These are phyloP conservation scores for Arizona elegans DNA, from an alignment of 2,113 vertebrate genomes.

Conservation along the genomic window DNA sequence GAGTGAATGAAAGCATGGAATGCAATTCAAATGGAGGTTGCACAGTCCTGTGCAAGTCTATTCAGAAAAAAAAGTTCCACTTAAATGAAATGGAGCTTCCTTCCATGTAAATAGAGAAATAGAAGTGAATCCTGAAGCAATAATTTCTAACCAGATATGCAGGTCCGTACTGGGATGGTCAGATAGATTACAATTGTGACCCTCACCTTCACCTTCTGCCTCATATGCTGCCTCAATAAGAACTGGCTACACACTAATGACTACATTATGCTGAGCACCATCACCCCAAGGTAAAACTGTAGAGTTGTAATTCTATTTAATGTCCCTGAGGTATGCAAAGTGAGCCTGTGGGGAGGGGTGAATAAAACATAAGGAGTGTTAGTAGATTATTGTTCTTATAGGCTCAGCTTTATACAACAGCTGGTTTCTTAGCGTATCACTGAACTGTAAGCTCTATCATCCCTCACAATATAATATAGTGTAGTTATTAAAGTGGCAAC, in stretches of 20 bases:
- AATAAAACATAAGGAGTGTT: neutral
- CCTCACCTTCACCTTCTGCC: neutral
- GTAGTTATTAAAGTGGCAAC: constrained; percentile 48
- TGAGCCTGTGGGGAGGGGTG: too few relatives aligned
- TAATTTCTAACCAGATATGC: neutral
- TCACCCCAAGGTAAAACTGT: neutral
- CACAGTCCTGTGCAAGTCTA: neutral
- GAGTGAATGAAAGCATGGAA: neutral
- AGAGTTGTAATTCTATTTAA: neutral
- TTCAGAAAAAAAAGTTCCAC: neutral
- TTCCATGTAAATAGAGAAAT: neutral
- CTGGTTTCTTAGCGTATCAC: constrained; percentile 17
- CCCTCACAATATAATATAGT: constrained; percentile 22
- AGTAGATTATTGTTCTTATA: neutral
- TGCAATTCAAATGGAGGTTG: neutral
- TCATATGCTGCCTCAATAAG: neutral
- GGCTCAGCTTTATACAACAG: constrained; percentile 31
- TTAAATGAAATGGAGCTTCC: neutral
- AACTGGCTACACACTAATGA: neutral
- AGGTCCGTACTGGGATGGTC: neutral
- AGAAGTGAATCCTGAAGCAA: neutral
- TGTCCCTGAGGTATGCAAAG: neutral
- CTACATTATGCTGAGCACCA: neutral
- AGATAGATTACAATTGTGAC: neutral
- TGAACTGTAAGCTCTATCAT: constrained; percentile 39